phyloP scores from a whole-genome alignment of 2,797 vertebrate genomes.

The Glossophaga mutica region DNA sequence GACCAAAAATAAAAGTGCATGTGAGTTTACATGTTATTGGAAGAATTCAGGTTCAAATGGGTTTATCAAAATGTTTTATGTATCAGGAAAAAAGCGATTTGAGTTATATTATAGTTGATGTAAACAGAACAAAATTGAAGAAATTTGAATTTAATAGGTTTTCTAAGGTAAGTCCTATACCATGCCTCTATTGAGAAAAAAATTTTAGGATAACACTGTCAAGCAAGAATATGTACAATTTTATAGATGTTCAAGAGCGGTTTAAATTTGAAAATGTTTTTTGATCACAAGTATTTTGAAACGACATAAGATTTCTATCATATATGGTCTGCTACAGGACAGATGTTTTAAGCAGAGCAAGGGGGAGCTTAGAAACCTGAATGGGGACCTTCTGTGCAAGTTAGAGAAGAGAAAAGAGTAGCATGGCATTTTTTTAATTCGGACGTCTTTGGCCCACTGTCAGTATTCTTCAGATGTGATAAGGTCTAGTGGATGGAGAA shows the following conservation, averaged over 20 bases:
- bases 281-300: conserved; percentile 34
- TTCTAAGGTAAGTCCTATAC: not conserved
- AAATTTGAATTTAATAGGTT: conserved; percentile 19
- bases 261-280: conserved; percentile 38
- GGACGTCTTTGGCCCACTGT: not conserved
- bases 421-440: not conserved
- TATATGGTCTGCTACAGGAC: not conserved
- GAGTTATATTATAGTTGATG: not conserved
- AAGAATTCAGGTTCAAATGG: conserved; percentile 44
- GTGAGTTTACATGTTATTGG: conserved; percentile 47
- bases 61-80: conserved; percentile 54
- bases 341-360: not conserved
- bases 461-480: not conserved
- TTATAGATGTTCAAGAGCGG: not conserved
- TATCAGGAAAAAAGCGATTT: conserved; percentile 12
- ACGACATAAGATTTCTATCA: not conserved
- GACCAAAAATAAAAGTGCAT: conserved; percentile 46
- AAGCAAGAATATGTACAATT: conserved; percentile 9
- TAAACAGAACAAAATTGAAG: conserved; percentile 56
- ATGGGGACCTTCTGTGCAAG: not conserved
- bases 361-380: not conserved
- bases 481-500: not conserved
- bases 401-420: not conserved
- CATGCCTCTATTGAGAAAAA: not conserved
- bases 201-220: not conserved